Percentiles rank a stretch among this genome's conserved stretches.
Evolutionary conservation across 2,113 vertebrate genomes (phyloP).

Genomic region (Crotalus tigris): DNA sequence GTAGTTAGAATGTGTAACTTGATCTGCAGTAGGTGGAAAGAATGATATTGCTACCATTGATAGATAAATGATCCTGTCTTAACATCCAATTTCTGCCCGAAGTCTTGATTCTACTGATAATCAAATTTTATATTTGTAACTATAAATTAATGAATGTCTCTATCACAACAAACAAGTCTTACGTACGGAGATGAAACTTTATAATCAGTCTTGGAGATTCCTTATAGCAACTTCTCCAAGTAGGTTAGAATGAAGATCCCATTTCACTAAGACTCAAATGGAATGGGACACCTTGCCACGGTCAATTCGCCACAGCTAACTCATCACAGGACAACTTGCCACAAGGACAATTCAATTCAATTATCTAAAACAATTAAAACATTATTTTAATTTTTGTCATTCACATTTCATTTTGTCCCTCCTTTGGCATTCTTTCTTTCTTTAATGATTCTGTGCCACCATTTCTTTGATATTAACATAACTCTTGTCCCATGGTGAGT

Average conservation of each 20-base stretch:
- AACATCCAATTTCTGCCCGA: neutral
- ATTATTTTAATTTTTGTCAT: too few species aligned
- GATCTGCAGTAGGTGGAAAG: neutral
- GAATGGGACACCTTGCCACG: neutral
- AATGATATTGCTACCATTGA: neutral
- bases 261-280: neutral
- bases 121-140: neutral
- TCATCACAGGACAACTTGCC: neutral
- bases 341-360: neutral
- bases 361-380: neutral
- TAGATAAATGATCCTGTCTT: neutral
- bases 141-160: neutral
- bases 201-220: neutral
- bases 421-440: too few species aligned
- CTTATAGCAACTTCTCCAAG: neutral
- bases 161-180: neutral
- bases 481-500: too few species aligned
- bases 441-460: too few species aligned
- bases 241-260: neutral
- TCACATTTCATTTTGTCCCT: too few species aligned
- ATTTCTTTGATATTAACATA: too few species aligned
- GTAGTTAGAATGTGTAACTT: neutral
- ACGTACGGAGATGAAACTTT: neutral
- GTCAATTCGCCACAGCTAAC: neutral
- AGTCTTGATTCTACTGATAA: neutral